Percentiles rank a stretch among this genome's conserved stretches.
phyloP scores from a whole-genome alignment of 1,140 invertebrate species.

The Drosophila chauvacae region DNA sequence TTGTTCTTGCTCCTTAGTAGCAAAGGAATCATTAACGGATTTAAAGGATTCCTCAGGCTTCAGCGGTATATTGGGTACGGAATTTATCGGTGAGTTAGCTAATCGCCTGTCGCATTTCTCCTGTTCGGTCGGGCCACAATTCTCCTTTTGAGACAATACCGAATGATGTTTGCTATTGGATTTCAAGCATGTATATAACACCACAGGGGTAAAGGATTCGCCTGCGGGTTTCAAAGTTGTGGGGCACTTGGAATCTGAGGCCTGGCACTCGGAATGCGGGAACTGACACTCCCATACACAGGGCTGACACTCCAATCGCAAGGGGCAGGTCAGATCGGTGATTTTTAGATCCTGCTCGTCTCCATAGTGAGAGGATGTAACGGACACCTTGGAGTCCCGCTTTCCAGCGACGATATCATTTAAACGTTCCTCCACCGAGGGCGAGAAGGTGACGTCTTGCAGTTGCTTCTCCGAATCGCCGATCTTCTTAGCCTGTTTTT shows the following conservation, averaged over 20 bases:
- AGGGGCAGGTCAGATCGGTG: conserved; percentile 17
- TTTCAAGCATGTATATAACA: background rate
- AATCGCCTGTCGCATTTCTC: too few species aligned
- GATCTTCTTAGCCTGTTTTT: background rate
- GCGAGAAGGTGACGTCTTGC: background rate
- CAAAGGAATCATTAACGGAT: background rate
- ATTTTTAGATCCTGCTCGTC: conserved; percentile 8
- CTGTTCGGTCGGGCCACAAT: background rate
- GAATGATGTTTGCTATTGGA: background rate
- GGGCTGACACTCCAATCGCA: background rate
- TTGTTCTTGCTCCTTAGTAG: background rate
- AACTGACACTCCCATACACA: background rate
- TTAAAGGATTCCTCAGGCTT: too few species aligned
- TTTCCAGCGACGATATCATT: background rate
- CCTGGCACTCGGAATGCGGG: background rate
- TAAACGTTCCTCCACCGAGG: background rate
- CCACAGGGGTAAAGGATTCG: background rate
- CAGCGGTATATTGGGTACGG: too few species aligned
- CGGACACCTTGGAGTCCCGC: background rate
- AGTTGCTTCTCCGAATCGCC: background rate
- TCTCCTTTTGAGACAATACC: background rate
- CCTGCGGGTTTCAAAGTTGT: background rate
- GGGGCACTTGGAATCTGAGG: background rate
- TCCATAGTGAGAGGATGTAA: conserved; percentile 19
- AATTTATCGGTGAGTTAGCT: too few species aligned